Percentiles rank a stretch among this genome's conserved stretches.
Conservation (phyloP, 2,113 vertebrate species). For the Hippocampus mohnikei region DNA sequence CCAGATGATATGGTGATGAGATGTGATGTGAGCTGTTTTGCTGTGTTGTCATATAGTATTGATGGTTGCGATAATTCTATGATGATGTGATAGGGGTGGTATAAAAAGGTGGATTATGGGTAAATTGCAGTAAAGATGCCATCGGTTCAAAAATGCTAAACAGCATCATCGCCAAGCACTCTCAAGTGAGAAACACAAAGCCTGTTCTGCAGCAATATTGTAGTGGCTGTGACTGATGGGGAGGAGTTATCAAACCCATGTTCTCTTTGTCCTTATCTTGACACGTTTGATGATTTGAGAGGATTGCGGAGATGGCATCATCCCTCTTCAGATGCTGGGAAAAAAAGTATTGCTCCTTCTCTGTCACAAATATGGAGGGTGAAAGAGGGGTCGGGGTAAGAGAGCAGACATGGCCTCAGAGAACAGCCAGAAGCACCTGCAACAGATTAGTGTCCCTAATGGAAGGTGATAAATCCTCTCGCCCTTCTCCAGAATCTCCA, state of each 20-base stretch:
- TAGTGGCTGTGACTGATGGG: constrained; percentile 13
- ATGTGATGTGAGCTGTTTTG: no score
- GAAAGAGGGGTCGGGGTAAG: constrained; percentile 3
- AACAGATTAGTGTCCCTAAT: constrained; percentile 79
- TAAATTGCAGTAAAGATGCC: no score
- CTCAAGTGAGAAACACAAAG: not conserved
- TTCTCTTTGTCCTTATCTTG: constrained; percentile 34
- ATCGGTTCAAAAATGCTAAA: no score
- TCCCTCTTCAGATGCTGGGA: constrained; percentile 16
- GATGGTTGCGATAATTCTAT: no score
- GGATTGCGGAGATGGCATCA: constrained; percentile 30
- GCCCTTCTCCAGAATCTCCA: constrained; percentile 62
- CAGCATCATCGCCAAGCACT: not conserved
- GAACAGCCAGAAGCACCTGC: constrained; percentile 78
- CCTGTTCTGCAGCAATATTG: constrained; percentile 8
- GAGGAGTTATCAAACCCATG: constrained; percentile 15
- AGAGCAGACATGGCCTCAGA: constrained; percentile 55
- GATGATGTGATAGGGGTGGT: no score
- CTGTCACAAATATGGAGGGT: constrained; percentile 38
- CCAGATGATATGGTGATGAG: no score
- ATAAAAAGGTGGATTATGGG: no score
- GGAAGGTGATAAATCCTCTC: constrained; percentile 75
- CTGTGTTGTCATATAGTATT: no score
- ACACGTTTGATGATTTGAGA: constrained; percentile 31
- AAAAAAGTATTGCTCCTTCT: constrained; percentile 24